These are phyloP conservation scores for Macrotis lagotis DNA, from an alignment of 2,113 vertebrate species.

Conservation along the genomic window DNA sequence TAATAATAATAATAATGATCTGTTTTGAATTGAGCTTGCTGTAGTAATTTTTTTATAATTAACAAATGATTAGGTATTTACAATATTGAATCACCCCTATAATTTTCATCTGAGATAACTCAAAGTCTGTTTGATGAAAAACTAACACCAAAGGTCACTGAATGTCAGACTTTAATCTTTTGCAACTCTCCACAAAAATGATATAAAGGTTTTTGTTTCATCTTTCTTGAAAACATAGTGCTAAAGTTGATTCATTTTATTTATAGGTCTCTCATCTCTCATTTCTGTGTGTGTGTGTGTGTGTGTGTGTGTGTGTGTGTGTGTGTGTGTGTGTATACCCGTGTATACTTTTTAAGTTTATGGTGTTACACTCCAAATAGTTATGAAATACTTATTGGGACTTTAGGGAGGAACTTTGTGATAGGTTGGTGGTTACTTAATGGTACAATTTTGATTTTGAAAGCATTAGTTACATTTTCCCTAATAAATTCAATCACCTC, in stretches of 20 bases:
- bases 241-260: background rate
- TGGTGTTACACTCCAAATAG: background rate
- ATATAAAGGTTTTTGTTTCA: background rate
- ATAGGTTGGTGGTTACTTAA: background rate
- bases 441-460: background rate
- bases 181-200: background rate
- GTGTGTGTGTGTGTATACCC: too few relatives aligned
- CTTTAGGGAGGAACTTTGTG: background rate
- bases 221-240: background rate
- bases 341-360: background rate
- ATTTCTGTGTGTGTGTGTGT: too few relatives aligned
- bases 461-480: background rate
- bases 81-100: background rate
- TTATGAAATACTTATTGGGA: background rate
- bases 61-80: constrained; percentile 14
- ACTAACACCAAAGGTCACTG: background rate
- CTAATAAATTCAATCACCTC: background rate
- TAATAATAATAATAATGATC: background rate
- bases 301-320: too few relatives aligned
- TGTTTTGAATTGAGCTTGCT: constrained; percentile 21
- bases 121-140: background rate
- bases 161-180: background rate
- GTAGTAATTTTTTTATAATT: constrained; percentile 12
- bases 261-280: too few relatives aligned
- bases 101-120: background rate